Base-by-base conservation (phyloP, 2,113 vertebrate species). In the Theropithecus gelada region DNA sequence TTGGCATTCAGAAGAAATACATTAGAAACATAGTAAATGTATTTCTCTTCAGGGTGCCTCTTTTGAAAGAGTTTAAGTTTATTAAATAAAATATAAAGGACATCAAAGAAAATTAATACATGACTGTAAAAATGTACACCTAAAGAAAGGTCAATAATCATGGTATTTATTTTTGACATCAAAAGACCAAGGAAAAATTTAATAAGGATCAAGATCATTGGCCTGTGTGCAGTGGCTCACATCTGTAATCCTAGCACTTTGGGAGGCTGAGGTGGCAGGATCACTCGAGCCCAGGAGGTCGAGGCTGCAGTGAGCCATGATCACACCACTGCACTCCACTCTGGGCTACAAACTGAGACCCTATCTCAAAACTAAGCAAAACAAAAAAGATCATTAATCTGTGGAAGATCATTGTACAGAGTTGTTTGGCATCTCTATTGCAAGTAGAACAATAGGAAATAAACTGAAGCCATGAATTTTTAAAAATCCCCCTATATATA, bases 21-120 rank as follows among this genome's bases (percentile, higher is more conserved):
- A 35, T 89, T 89, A 94, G 64, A 84, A n/a, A 81, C 66, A 30
- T 12, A 92, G 32, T 84, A 94, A 90, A 68, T 75, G 64, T 68
- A 72, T 78, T 88, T 94, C 50, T 96, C 66, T 61, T 64, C n/a
- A 89, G 87, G 23, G 0, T 83, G 40, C 70, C 48, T 52, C 27
- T 95, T 95, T 87, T 86, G 94, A 91, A 61, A 80, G 66, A 90
- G 55, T 68, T 96, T 61, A 82, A 87, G 90, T 22, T 90, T 92
- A 95, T 64, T 94, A 88, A 92, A 64, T 92, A 70, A 55, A 90
- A 81, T 93, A 27, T 57, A 92, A 43, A 88, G 50, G 48, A 43
- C 59, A 87, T 89, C 81, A 86, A 97, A 91, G 91, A 90, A 91
- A 95, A 79, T 86, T 66, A 93, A 18, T 66, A 9, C 14, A n/a